Percentiles rank a stretch among this genome's conserved stretches.
Conservation (phyloP, 2,113 vertebrate genomes). For the Eurypyga helias region DNA sequence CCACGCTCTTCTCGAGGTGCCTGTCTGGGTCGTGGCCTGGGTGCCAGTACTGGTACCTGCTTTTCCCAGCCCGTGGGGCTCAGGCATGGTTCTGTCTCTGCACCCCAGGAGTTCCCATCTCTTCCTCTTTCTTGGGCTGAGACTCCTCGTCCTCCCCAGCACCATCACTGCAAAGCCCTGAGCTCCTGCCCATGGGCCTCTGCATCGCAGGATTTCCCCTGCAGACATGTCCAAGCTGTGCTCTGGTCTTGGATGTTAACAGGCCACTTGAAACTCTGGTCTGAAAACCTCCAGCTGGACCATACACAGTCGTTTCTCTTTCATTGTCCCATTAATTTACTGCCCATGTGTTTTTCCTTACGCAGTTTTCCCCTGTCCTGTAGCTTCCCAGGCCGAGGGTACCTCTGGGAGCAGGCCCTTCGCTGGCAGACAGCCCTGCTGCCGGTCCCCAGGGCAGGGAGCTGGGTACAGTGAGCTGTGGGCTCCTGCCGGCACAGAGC, state of each 20-base stretch:
- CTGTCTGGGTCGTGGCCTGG: background rate
- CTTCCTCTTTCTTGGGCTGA: background rate
- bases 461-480: background rate
- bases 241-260: background rate
- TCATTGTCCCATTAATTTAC: background rate
- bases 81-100: background rate
- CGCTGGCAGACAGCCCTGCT: background rate
- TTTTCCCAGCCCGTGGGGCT: background rate
- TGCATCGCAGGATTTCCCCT: background rate
- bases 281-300: background rate
- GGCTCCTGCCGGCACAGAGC: background rate
- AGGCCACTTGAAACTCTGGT: background rate
- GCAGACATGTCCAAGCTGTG: background rate
- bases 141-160: background rate
- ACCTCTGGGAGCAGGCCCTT: background rate
- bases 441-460: background rate
- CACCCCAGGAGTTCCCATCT: background rate
- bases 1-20: background rate
- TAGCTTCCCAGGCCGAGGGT: background rate
- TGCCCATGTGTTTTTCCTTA: background rate
- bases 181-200: background rate
- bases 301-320: background rate
- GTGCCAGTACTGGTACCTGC: background rate
- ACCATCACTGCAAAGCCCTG: background rate
- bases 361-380: background rate